Evolutionary conservation across 2,797 vertebrate species (phyloP).

Genomic region (Chaetodon trifasciatus): DNA sequence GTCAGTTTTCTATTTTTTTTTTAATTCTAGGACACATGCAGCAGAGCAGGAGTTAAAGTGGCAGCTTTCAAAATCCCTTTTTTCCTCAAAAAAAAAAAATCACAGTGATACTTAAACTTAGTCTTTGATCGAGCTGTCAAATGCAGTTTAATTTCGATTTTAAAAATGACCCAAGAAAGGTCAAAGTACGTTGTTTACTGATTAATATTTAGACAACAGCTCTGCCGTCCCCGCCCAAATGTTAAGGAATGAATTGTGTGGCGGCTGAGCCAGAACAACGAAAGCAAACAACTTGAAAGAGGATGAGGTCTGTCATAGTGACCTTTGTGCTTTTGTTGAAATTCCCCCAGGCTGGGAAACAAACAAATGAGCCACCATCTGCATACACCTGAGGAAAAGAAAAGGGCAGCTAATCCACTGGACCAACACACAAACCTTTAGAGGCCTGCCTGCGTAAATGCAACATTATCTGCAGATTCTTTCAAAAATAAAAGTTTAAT

Average conservation of each 20-base stretch:
- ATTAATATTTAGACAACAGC: conserved; percentile 31
- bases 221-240: conserved; percentile 20
- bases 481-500: neutral
- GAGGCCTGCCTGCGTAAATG: neutral
- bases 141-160: neutral
- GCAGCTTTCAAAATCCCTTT: neutral
- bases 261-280: conserved; percentile 21
- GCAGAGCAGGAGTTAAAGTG: neutral
- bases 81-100: neutral
- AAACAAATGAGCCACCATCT: conserved; percentile 69
- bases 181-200: conserved; percentile 30
- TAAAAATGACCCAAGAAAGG: neutral
- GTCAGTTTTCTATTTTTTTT: conserved; percentile 34
- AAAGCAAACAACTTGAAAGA: conserved; percentile 60
- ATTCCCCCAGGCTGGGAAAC: conserved; percentile 58
- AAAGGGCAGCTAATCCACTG: conserved; percentile 47
- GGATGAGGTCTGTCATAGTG: conserved; percentile 60
- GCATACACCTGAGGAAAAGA: conserved; percentile 63
- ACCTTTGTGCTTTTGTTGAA: conserved; percentile 77
- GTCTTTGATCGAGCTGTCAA: neutral
- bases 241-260: conserved; percentile 40
- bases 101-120: neutral
- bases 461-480: neutral
- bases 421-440: conserved; percentile 39
- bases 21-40: conserved; percentile 42